Conservation (phyloP, 2,888 invertebrate genomes). For the Acleris emargana region DNA sequence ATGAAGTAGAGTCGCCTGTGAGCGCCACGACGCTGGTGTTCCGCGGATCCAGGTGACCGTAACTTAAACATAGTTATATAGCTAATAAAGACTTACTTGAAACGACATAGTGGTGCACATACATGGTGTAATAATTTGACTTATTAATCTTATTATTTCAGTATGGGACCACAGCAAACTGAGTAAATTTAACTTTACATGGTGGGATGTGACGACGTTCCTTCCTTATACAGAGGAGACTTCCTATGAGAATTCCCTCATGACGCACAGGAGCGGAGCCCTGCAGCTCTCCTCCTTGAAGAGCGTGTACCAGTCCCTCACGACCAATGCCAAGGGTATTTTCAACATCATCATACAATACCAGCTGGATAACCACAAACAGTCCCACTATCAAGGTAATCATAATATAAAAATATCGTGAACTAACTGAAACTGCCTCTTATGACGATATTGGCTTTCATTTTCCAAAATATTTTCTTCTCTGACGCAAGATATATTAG, state of each 20-base stretch:
- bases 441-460: too few relatives aligned
- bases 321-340: slow-evolving; percentile 93
- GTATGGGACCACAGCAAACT: slow-evolving; percentile 96
- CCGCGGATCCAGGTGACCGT: too few relatives aligned
- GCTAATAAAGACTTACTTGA: too few relatives aligned
- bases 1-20: too few relatives aligned
- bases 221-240: slow-evolving; percentile 93
- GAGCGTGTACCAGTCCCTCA: slow-evolving; percentile 95
- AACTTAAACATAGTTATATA: too few relatives aligned
- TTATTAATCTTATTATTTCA: slow-evolving; percentile 59
- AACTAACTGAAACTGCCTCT: too few relatives aligned
- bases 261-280: slow-evolving; percentile 90
- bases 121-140: too few relatives aligned
- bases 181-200: slow-evolving; percentile 93
- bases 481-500: too few relatives aligned
- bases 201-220: slow-evolving; percentile 96
- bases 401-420: too few relatives aligned
- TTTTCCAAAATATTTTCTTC: too few relatives aligned
- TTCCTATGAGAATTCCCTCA: slow-evolving; percentile 91
- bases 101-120: too few relatives aligned
- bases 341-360: slow-evolving; percentile 92
- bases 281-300: slow-evolving; percentile 93
- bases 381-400: slow-evolving; percentile 89
- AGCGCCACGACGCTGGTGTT: too few relatives aligned
- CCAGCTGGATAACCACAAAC: slow-evolving; percentile 90